These are phyloP conservation scores for Mirza zaza DNA, from an alignment of 2,113 vertebrate genomes.

Conservation along the genomic window DNA sequence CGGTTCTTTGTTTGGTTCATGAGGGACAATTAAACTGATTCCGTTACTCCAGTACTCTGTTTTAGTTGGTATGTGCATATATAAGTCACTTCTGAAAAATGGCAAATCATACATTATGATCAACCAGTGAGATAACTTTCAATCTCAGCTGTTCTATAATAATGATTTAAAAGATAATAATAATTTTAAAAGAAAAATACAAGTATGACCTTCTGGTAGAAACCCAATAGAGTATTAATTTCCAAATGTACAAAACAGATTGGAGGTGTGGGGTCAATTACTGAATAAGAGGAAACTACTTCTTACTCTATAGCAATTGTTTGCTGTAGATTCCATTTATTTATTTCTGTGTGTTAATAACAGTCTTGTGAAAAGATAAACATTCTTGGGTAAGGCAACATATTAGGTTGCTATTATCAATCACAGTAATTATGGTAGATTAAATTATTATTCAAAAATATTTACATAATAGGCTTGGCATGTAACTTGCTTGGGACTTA, in stretches of 20 bases:
- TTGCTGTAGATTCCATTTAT: not conserved
- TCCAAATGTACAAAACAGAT: constrained; percentile 1
- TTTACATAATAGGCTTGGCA: not conserved
- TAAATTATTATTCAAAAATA: constrained; percentile 36
- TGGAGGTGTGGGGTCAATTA: not conserved
- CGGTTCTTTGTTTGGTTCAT: not conserved
- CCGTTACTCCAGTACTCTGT: not conserved
- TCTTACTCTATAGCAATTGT: not conserved
- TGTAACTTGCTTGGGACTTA: not conserved
- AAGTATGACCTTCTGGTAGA: constrained; percentile 21
- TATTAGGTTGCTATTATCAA: not conserved
- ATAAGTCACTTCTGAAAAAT: constrained; percentile 22
- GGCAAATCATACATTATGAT: not conserved
- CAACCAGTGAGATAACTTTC: constrained; percentile 26
- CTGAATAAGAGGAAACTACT: constrained; percentile 14
- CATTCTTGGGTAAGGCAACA: not conserved
- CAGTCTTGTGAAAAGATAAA: not conserved
- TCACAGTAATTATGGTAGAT: not conserved
- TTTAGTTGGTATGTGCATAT: not conserved
- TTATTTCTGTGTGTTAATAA: not conserved
- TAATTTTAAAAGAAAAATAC: constrained; percentile 39
- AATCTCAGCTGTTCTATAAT: not conserved
- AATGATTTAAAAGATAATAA: constrained; percentile 27
- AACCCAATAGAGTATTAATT: constrained; percentile 35
- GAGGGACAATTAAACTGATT: not conserved